Evolutionary conservation across 2,888 invertebrate species (phyloP), one percentile per base, ranked within the genome.

Genomic region (Neoitamus cyanurus): DNA sequence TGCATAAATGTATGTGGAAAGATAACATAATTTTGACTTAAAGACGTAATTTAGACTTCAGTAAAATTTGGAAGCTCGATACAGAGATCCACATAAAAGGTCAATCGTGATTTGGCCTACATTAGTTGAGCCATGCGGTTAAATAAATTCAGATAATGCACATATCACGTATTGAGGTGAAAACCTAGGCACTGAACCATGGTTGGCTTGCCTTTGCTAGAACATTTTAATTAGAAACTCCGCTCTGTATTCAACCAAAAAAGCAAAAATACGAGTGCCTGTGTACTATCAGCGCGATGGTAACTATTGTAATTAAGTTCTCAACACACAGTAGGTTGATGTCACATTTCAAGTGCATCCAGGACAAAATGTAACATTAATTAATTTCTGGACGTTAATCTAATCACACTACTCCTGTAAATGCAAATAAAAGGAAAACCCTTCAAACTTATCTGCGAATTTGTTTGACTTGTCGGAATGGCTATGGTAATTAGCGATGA

Each of bases 301-400:
- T 20, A 20, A 3, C 20, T 48, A 42, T n/a, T 42, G n/a, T 42
- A 58, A 58, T 58, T 58, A 58, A 58, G 58, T 7, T 25, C 3
- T 58, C 6, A 48, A 2, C 20, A 5, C 20, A 7, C 48, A 48
- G 48, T 48, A 15, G 42, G 28, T 1, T 69, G 31, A 30, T 69
- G 34, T 70, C 34, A 34, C 15, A 13, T 28, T 28, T 72, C n/a
- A 72, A 72, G 31, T 34, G 30, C 70, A n/a, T 7, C 72, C n/a
- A 31, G n/a, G 30, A 70, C 11, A 30, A 72, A 30, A 72, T 70
- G 70, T 70, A 31, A 72, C 28, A 72, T 72, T 72, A 72, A 72
- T 72, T 31, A 72, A 72, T 31, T 15, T 34, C 13, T 72, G 31
- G 58, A 20, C 58, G 15, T 58, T 58, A 58, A 58, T 58, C 58